Percentiles rank a stretch among this genome's conserved stretches.
phyloP scores from a whole-genome alignment of 2,797 vertebrate species.

The Petrocephalus sullivani region DNA sequence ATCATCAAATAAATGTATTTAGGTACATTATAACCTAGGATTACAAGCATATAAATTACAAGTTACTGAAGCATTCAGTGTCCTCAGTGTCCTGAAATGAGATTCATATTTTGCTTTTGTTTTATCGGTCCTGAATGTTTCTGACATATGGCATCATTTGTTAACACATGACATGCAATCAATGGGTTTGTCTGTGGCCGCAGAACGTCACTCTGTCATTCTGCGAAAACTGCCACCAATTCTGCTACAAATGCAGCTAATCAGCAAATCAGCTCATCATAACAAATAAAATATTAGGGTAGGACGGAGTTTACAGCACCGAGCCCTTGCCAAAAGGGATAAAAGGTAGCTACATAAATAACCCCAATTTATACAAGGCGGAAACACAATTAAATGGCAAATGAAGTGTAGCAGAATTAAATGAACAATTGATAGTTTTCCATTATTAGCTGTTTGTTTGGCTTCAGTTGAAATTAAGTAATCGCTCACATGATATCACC shows the following conservation, averaged over 20 bases:
- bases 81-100: neutral
- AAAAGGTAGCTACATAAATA: slow-evolving; percentile 23
- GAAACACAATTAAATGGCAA: slow-evolving; percentile 28
- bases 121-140: neutral
- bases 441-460: slow-evolving; percentile 28
- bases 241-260: slow-evolving; percentile 1
- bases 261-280: slow-evolving; percentile 2
- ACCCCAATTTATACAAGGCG: slow-evolving; percentile 19
- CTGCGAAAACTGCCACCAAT: neutral
- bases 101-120: neutral
- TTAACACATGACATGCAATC: neutral
- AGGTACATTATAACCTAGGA: neutral
- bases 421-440: slow-evolving; percentile 28
- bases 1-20: neutral
- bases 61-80: neutral
- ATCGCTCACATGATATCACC: slow-evolving; percentile 15
- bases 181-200: neutral
- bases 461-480: slow-evolving; percentile 13
- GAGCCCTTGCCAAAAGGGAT: slow-evolving; percentile 7
- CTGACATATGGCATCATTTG: neutral
- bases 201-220: neutral
- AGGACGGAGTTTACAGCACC: neutral
- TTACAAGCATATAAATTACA: neutral
- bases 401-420: slow-evolving; percentile 25
- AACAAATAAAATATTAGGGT: neutral